phyloP scores from a whole-genome alignment of 2,888 invertebrate species.

The Cybosia mesomella region DNA sequence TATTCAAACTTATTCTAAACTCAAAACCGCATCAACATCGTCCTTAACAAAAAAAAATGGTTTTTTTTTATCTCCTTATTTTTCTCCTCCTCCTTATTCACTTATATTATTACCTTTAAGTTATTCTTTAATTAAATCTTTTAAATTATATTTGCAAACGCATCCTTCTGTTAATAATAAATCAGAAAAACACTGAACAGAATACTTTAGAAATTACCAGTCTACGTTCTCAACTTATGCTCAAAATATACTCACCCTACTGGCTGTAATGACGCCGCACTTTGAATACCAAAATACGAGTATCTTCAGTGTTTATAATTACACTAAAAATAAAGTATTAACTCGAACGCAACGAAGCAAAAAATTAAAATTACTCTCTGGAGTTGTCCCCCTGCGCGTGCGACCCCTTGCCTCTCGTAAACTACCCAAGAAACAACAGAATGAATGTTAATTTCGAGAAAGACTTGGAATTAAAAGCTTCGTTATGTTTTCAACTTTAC shows the following conservation, averaged over 20 bases:
- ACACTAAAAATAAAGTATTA: slow-evolving; percentile 73
- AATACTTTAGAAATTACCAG: too few species aligned
- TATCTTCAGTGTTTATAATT: slow-evolving; percentile 71
- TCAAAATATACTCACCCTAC: slow-evolving; percentile 1
- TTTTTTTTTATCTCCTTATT: background rate
- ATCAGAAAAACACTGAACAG: background rate
- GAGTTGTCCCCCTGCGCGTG: slow-evolving; percentile 29
- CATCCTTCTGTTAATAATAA: background rate
- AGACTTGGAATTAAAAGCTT: slow-evolving; percentile 1
- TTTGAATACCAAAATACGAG: slow-evolving; percentile 58
- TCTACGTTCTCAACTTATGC: background rate
- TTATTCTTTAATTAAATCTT: background rate
- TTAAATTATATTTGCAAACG: background rate
- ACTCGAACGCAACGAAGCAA: slow-evolving; percentile 72
- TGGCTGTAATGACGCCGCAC: slow-evolving; percentile 34
- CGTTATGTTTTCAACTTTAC: background rate
- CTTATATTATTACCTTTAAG: background rate
- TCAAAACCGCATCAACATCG: too few species aligned
- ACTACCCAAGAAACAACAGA: slow-evolving; percentile 19
- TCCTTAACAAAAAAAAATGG: too few species aligned
- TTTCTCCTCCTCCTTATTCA: background rate
- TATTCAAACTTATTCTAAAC: too few species aligned
- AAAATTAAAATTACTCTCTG: slow-evolving; percentile 76
- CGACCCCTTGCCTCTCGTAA: slow-evolving; percentile 33
- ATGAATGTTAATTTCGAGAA: slow-evolving; percentile 12